Percentiles rank a stretch among this genome's conserved stretches.
phyloP scores from a whole-genome alignment of 2,113 vertebrate genomes.

The Saccopteryx leptura region DNA sequence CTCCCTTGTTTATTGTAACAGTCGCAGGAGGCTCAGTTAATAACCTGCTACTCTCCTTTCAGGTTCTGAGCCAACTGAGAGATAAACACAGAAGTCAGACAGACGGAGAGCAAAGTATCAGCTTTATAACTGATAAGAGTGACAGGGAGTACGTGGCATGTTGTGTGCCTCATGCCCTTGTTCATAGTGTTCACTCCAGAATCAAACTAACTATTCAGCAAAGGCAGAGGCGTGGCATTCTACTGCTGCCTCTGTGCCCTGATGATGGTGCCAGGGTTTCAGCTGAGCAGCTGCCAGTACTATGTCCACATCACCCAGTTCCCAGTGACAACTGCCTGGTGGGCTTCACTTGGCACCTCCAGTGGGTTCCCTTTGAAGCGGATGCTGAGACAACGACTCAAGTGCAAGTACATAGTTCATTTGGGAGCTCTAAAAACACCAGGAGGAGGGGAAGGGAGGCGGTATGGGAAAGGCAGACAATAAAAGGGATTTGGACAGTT shows the following conservation, averaged over 20 bases:
- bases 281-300: neutral
- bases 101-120: neutral
- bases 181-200: neutral
- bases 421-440: neutral
- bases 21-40: neutral
- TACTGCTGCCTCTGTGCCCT: too few species aligned
- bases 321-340: neutral
- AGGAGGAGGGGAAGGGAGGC: neutral
- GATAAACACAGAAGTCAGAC: neutral
- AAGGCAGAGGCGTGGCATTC: neutral
- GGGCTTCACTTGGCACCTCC: neutral
- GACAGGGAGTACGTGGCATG: neutral
- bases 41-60: conserved; percentile 22
- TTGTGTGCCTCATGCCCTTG: neutral
- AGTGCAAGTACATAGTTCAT: neutral
- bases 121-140: neutral
- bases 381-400: neutral
- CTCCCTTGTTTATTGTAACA: neutral
- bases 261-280: neutral
- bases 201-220: neutral
- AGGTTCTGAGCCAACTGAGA: neutral
- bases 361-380: neutral
- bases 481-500: neutral
- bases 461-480: neutral
- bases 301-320: neutral